Conservation (phyloP, 2,113 vertebrate genomes). For the Rhombomys opimus region DNA sequence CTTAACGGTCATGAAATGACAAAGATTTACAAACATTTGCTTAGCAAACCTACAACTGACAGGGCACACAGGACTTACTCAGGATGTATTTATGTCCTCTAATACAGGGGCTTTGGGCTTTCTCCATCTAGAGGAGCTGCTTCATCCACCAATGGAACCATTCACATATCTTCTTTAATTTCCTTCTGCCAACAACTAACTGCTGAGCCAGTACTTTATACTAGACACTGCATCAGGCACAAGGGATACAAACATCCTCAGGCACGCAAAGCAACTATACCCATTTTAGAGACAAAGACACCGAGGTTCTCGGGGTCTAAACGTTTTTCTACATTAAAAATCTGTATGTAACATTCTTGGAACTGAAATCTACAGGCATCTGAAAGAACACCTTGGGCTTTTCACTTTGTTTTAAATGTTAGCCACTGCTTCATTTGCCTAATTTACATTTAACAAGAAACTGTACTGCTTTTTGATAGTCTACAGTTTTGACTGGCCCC, state of each 20-base stretch:
- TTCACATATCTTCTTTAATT: neutral
- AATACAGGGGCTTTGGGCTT: neutral
- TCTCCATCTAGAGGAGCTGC: neutral
- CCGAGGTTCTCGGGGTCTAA: neutral
- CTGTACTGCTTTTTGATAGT: neutral
- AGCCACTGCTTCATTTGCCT: neutral
- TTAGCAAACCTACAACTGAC: neutral
- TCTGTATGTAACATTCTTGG: neutral
- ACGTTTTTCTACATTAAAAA: neutral
- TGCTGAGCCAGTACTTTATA: neutral
- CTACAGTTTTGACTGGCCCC: neutral
- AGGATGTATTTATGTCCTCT: neutral
- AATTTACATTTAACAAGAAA: slow-evolving; percentile 5
- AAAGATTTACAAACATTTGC: slow-evolving; percentile 12
- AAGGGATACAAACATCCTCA: neutral
- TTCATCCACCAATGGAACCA: neutral
- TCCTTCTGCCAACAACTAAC: neutral
- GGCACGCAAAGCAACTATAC: neutral
- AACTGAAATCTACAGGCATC: neutral
- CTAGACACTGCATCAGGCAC: neutral
- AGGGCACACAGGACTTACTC: neutral
- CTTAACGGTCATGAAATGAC: neutral
- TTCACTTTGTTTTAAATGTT: neutral
- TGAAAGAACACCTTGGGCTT: neutral
- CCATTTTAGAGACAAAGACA: slow-evolving; percentile 21